These are phyloP conservation scores for Jaculus jaculus DNA, from an alignment of 2,113 vertebrate genomes.

Conservation along the genomic window DNA sequence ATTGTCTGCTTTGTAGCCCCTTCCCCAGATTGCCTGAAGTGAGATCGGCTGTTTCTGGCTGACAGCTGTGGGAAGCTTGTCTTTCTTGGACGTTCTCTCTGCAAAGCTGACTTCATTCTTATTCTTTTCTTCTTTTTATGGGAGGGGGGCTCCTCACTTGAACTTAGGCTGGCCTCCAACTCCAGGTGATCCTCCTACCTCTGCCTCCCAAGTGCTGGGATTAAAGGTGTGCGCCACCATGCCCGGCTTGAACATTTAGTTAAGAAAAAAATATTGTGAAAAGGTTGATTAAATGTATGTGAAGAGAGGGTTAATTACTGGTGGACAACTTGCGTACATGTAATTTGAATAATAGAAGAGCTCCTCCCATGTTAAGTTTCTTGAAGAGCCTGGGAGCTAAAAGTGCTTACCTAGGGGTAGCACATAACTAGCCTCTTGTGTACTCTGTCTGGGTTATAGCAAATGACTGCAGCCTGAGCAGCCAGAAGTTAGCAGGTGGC, in stretches of 20 bases:
- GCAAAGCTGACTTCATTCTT: neutral
- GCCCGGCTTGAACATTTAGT: neutral
- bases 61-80: neutral
- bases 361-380: neutral
- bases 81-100: neutral
- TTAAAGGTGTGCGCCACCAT: too few species aligned
- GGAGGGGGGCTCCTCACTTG: too few species aligned
- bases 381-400: neutral
- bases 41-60: neutral
- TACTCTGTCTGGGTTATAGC: neutral
- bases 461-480: neutral
- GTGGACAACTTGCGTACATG: neutral
- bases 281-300: slow-evolving; percentile 29
- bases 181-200: too few species aligned
- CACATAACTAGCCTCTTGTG: neutral
- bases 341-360: neutral
- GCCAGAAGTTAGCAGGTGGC: neutral
- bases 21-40: slow-evolving; percentile 61
- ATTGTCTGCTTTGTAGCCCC: slow-evolving; percentile 74
- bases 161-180: too few species aligned
- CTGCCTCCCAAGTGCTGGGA: too few species aligned
- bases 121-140: neutral
- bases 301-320: neutral
- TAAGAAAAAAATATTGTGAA: slow-evolving; percentile 39
- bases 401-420: neutral